Percentiles rank a stretch among this genome's conserved stretches.
phyloP scores from a whole-genome alignment of 2,113 vertebrate species.

The Camelus bactrianus region DNA sequence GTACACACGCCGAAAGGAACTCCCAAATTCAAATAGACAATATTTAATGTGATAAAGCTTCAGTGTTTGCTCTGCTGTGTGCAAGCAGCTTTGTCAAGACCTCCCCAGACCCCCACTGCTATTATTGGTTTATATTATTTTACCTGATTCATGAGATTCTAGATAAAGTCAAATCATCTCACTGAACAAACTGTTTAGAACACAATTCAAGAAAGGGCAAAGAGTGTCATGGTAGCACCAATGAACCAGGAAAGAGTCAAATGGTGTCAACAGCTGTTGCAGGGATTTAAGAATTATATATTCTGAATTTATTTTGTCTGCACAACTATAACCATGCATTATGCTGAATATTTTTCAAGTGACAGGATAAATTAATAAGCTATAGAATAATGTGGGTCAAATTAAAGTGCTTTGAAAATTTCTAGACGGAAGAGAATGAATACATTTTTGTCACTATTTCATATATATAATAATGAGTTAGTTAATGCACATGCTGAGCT shows the following conservation, averaged over 20 bases:
- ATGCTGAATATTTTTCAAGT: background rate
- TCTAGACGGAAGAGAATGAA: background rate
- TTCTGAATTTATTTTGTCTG: background rate
- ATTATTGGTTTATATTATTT: background rate
- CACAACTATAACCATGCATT: background rate
- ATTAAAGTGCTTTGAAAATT: background rate
- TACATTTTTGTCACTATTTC: background rate
- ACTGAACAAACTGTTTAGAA: background rate
- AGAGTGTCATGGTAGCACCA: rapidly evolving
- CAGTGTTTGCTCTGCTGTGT: background rate
- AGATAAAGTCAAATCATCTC: background rate
- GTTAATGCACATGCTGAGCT: background rate
- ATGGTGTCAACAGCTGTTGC: background rate
- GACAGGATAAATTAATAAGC: background rate
- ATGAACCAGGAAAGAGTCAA: background rate
- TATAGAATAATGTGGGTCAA: background rate
- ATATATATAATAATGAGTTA: background rate
- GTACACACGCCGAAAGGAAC: background rate
- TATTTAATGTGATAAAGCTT: background rate
- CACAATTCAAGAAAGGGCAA: background rate
- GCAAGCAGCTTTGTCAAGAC: background rate
- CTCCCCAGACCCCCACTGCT: background rate
- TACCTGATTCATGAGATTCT: background rate
- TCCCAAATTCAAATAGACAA: background rate
- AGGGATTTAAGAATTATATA: background rate